Conservation (phyloP, 2,797 vertebrate genomes). For the Gadopsis bispinosus region DNA sequence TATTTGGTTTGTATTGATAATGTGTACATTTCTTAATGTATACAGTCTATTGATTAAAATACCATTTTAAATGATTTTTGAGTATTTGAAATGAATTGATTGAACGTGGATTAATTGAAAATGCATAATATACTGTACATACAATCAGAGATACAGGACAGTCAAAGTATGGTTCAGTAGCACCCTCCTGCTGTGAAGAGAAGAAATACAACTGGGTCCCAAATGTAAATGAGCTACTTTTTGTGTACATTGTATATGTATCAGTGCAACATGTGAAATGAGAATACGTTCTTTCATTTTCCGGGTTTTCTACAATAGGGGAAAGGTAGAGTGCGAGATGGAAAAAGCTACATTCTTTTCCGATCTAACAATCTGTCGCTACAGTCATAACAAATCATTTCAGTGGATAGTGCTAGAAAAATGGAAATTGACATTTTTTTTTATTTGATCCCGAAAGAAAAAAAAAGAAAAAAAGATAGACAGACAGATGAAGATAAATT, state of each 20-base stretch:
- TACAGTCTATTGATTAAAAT: constrained; percentile 44
- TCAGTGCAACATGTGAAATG: constrained; percentile 5
- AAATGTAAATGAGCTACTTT: not conserved
- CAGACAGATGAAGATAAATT: constrained; percentile 50
- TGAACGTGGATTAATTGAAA: not conserved
- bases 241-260: not conserved
- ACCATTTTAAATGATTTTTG: not conserved
- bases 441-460: constrained; percentile 37
- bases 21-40: constrained; percentile 40
- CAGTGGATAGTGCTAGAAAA: constrained; percentile 13
- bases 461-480: constrained; percentile 46
- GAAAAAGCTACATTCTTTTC: constrained; percentile 27
- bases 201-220: constrained; percentile 14
- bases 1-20: constrained; percentile 25
- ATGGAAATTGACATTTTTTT: constrained; percentile 42
- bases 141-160: not conserved
- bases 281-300: constrained; percentile 14
- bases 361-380: constrained; percentile 24
- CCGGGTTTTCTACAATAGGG: constrained; percentile 18
- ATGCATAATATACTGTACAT: not conserved
- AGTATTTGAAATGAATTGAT: not conserved
- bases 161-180: not conserved
- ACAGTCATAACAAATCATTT: constrained; percentile 43
- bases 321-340: constrained; percentile 21
- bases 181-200: constrained; percentile 35